A percentile compares a stretch with the other conserved stretches of the same genome.
Conservation (phyloP, 2,888 invertebrate genomes). For the Priapulus caudatus region DNA sequence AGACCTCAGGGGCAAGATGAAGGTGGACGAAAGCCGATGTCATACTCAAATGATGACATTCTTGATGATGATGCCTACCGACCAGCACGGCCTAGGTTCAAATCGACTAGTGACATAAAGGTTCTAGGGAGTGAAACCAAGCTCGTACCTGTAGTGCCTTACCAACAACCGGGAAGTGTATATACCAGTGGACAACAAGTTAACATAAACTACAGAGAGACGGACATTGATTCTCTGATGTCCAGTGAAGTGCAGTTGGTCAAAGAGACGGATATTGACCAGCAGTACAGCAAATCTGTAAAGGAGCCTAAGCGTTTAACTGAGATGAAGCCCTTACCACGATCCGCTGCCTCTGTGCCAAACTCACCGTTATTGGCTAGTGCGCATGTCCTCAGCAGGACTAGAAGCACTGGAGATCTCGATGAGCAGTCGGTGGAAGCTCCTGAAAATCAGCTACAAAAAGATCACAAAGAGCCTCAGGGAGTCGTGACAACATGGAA, state of each 20-base stretch:
- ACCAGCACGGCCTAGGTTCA: neutral
- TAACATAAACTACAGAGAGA: neutral
- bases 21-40: neutral
- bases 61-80: neutral
- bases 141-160: neutral
- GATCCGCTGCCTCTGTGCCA: neutral
- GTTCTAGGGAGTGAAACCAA: neutral
- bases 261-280: neutral
- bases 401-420: neutral
- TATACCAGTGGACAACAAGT: neutral
- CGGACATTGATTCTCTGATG: neutral
- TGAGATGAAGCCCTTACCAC: neutral
- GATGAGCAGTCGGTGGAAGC: neutral
- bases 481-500: neutral
- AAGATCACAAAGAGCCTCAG: neutral
- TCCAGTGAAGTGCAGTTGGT: neutral
- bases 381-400: neutral
- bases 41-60: neutral
- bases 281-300: neutral
- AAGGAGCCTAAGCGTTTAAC: neutral
- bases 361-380: neutral
- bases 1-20: neutral
- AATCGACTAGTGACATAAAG: neutral
- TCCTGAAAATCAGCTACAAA: conserved; percentile 1
- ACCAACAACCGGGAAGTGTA: neutral